Percentiles rank a stretch among this genome's conserved stretches.
phyloP scores from a whole-genome alignment of 2,888 invertebrate species.

The Archaeoteleia sp. region DNA sequence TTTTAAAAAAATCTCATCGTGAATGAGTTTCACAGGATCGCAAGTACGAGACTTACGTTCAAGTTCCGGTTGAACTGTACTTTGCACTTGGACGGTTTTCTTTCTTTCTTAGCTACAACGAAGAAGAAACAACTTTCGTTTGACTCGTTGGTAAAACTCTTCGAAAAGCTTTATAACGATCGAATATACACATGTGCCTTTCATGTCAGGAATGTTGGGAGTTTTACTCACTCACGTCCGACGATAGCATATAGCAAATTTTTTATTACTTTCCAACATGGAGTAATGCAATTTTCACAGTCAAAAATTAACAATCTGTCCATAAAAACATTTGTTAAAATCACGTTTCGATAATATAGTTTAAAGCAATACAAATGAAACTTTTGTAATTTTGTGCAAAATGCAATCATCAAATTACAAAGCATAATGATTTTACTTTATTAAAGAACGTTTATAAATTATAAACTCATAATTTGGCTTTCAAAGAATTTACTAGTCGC shows the following conservation, averaged over 20 bases:
- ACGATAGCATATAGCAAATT: slow-evolving; percentile 36
- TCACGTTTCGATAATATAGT: no score
- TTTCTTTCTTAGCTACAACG: slow-evolving; percentile 13
- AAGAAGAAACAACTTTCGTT: slow-evolving; percentile 46
- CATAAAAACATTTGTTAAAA: slow-evolving; percentile 5
- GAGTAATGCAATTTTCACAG: slow-evolving; percentile 36
- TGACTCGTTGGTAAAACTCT: slow-evolving; percentile 49
- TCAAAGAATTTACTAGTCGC: no score
- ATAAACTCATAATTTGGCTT: no score
- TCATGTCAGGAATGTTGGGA: slow-evolving; percentile 30
- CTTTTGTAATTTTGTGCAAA: no score
- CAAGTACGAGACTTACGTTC: slow-evolving; percentile 26
- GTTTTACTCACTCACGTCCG: slow-evolving; percentile 44
- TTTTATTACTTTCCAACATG: slow-evolving; percentile 41
- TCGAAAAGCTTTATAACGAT: slow-evolving; percentile 52
- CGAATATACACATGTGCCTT: slow-evolving; percentile 48
- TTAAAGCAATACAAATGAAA: no score
- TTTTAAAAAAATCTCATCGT: slow-evolving; percentile 15
- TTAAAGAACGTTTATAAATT: no score
- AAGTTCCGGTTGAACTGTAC: slow-evolving; percentile 44
- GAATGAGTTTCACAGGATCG: slow-evolving; percentile 38
- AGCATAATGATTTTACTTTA: no score
- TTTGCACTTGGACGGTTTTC: slow-evolving; percentile 41
- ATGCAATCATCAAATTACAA: no score
- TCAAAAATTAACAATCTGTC: slow-evolving; percentile 37